These are phyloP conservation scores for Paradoxurus hermaphroditus DNA, from an alignment of 2,113 vertebrate genomes.

Conservation along the genomic window DNA sequence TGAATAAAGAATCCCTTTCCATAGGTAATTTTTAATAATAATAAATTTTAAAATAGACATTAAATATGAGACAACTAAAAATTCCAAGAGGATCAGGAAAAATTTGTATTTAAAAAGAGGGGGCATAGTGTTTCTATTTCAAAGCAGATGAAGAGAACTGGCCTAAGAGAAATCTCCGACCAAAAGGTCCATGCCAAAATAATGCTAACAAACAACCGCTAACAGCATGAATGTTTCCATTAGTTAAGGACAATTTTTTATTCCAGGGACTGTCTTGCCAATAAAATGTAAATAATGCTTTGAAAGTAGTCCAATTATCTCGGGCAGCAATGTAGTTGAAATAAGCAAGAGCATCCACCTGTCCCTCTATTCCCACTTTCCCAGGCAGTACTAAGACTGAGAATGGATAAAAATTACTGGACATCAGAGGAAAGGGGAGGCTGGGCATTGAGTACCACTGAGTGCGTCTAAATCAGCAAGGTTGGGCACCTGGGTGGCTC, in stretches of 20 bases:
- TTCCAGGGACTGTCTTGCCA: neutral
- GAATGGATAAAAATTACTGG: neutral
- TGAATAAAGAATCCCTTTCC: constrained; percentile 60
- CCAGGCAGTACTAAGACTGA: neutral
- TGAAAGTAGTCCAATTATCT: constrained; percentile 38
- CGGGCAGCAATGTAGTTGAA: neutral
- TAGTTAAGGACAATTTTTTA: constrained; percentile 51
- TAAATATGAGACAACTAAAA: constrained; percentile 50
- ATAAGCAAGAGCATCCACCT: constrained; percentile 11
- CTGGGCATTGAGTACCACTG: neutral
- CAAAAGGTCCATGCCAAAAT: neutral
- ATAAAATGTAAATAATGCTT: constrained; percentile 47
- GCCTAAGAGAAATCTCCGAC: neutral
- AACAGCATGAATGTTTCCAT: neutral
- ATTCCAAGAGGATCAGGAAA: neutral
- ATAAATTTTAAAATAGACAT: neutral
- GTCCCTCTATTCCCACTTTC: neutral
- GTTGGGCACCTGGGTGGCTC: neutral
- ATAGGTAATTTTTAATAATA: constrained; percentile 52
- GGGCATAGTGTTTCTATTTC: neutral
- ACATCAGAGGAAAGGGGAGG: neutral
- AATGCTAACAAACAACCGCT: constrained; percentile 24
- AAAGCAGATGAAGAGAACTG: neutral
- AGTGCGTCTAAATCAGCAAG: neutral
- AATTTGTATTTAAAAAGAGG: neutral